Percentiles rank a stretch among this genome's conserved stretches.
Evolutionary conservation across 2,888 invertebrate species (phyloP).

Genomic region (Melinaea menophilus): DNA sequence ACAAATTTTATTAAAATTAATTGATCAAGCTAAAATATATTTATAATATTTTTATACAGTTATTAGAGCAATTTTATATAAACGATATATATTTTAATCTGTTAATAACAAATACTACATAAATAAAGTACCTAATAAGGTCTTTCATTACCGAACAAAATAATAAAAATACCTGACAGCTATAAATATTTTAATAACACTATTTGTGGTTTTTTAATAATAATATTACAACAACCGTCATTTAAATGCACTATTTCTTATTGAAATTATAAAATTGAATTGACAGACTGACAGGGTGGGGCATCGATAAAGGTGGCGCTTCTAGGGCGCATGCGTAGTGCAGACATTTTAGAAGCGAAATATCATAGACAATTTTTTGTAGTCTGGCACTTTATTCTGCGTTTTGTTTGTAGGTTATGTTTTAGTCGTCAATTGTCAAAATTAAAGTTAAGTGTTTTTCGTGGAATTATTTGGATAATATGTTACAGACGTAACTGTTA

Average conservation of each 20-base stretch:
- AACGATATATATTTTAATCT: too few species aligned
- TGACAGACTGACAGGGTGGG: constrained; percentile 19
- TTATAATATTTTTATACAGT: too few species aligned
- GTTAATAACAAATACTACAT: too few species aligned
- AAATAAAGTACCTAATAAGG: too few species aligned
- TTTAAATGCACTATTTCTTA: constrained; percentile 16
- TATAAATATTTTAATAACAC: too few species aligned
- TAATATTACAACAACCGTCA: constrained; percentile 2
- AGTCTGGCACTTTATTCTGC: constrained; percentile 52
- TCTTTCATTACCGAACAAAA: too few species aligned
- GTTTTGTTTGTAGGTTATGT: constrained; percentile 73
- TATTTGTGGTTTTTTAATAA: too few species aligned
- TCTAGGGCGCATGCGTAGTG: constrained; percentile 57
- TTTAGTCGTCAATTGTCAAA: constrained; percentile 72
- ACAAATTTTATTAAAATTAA: too few species aligned
- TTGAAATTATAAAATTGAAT: constrained; percentile 3
- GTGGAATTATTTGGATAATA: constrained; percentile 40
- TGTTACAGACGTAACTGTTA: constrained; percentile 45
- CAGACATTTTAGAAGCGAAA: constrained; percentile 15
- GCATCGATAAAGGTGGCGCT: constrained; percentile 38
- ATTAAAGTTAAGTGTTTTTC: constrained; percentile 59
- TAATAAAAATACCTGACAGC: too few species aligned
- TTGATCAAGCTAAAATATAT: too few species aligned
- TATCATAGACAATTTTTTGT: constrained; percentile 61
- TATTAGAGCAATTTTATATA: too few species aligned